Percentiles rank a stretch among this genome's conserved stretches.
Conservation (phyloP, 92 coral and sea anemone genomes). For the Diadumene lineata region DNA sequence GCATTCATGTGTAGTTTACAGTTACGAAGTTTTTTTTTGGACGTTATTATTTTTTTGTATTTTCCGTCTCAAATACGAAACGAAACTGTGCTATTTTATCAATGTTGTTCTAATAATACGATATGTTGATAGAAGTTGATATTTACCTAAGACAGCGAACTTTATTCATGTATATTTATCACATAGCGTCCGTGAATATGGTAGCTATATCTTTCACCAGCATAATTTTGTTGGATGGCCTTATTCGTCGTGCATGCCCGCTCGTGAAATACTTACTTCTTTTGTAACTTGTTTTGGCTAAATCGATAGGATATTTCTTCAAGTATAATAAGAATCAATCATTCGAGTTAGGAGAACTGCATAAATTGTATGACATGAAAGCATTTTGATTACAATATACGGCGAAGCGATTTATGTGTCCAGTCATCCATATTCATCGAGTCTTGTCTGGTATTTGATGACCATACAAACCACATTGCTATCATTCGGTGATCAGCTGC, state of each 20-base stretch:
- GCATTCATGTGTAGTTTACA: not conserved
- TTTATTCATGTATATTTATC: not conserved
- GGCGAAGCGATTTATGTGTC: constrained; percentile 21
- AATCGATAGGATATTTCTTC: not conserved
- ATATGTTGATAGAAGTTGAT: not conserved
- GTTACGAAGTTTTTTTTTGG: not conserved
- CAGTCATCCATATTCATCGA: constrained; percentile 37
- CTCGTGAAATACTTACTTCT: not conserved
- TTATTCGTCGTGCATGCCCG: not conserved
- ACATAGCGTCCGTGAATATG: not conserved
- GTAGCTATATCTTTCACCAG: not conserved
- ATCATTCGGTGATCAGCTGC: constrained; percentile 13
- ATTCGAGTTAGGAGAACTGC: constrained; percentile 2
- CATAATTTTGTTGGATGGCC: constrained; percentile 5
- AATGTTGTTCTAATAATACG: not conserved
- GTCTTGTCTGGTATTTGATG: constrained; percentile 33
- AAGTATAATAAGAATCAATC: constrained; percentile 5
- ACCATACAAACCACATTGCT: constrained; percentile 29
- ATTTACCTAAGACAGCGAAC: not conserved
- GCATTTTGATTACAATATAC: constrained; percentile 1
- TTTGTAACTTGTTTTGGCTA: constrained; percentile 13
- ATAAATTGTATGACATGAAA: constrained; percentile 3
- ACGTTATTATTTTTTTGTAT: not conserved
- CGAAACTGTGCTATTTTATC: not conserved
- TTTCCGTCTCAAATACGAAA: not conserved